phyloP scores from a whole-genome alignment of 2,888 invertebrate species.

The Lepidochrysops patricia region DNA sequence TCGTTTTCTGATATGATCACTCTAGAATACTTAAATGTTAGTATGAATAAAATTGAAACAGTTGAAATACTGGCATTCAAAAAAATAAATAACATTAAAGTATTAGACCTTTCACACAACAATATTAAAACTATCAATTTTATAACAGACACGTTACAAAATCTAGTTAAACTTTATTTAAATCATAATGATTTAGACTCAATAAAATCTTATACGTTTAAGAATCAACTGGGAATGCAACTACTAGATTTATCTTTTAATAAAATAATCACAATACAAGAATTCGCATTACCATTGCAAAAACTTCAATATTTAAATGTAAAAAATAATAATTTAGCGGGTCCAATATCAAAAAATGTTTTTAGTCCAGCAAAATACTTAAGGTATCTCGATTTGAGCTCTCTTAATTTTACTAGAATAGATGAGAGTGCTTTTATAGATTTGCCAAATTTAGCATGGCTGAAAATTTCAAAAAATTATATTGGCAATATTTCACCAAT shows the following conservation, averaged over 20 bases:
- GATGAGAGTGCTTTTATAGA: constrained; percentile 42
- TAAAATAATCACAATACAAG: constrained; percentile 39
- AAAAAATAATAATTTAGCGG: constrained; percentile 38
- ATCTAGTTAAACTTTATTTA: constrained; percentile 42
- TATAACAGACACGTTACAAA: constrained; percentile 33
- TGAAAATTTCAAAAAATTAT: constrained; percentile 50
- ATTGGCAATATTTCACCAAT: constrained; percentile 39
- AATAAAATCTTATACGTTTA: constrained; percentile 35
- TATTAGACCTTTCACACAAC: constrained; percentile 51
- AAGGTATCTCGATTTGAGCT: constrained; percentile 46
- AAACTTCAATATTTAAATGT: constrained; percentile 50
- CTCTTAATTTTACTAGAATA: constrained; percentile 41
- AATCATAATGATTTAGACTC: constrained; percentile 39
- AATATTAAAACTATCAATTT: constrained; percentile 37
- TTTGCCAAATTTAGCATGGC: constrained; percentile 42
- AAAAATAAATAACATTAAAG: constrained; percentile 28
- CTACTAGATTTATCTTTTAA: constrained; percentile 50
- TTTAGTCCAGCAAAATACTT: constrained; percentile 50
- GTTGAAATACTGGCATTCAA: constrained; percentile 40
- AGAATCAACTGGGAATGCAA: constrained; percentile 35
- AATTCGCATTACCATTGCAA: constrained; percentile 41
- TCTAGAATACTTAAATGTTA: constrained; percentile 43
- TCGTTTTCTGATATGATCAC: constrained; percentile 38
- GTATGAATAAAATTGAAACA: constrained; percentile 37
- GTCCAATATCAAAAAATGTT: constrained; percentile 34